Base-by-base conservation (phyloP, 2,888 invertebrate species). In the Brachynemurus nebulosus region DNA sequence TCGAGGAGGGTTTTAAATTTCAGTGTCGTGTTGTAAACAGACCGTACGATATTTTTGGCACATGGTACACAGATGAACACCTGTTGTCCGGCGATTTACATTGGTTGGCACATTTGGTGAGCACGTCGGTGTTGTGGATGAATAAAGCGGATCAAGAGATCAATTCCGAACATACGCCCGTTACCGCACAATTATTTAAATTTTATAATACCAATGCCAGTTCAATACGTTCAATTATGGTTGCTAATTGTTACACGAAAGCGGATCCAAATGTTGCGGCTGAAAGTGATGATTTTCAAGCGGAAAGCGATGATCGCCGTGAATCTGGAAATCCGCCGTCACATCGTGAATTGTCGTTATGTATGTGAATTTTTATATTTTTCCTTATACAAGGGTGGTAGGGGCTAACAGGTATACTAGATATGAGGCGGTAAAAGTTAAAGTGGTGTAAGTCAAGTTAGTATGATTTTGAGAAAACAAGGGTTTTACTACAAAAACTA, bases 31-130 rank as follows among this genome's bases (percentile, higher is more conserved):
- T 86, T 6, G 72, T 77, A 39, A 88, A 86, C 64, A 84, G 84
- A 54, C 88, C 89, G 0, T 88, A 86, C 55, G 88, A 89, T 60
- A 80, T 88, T 51, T 88, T 88, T 64, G 88, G 89, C 7, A 81
- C 86, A n/a, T 89, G 88, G 88, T 86, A 82, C 58, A 84, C 81
- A 56, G 84, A 86, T 58, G 74, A 76, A 52, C 81, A 86, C 59
- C 67, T 89, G 8, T 65, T 89, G 33, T 86, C 86, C 7, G 88
- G 86, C 2, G 81, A 85, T 57, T 66, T 86, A n/a, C 76, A 78
- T 56, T 85, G 85, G 82, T 63, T 86, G 42, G 83, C 80, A 1
- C 79, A 83, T 60, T 64, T 81, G 52, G 78, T 80, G 14, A 81
- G 79, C 57, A 72, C 76, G 9, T 85, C 85, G 17, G 73, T 81